Conservation (phyloP, 2,113 vertebrate genomes). For the Trichomycterus rosablanca region DNA sequence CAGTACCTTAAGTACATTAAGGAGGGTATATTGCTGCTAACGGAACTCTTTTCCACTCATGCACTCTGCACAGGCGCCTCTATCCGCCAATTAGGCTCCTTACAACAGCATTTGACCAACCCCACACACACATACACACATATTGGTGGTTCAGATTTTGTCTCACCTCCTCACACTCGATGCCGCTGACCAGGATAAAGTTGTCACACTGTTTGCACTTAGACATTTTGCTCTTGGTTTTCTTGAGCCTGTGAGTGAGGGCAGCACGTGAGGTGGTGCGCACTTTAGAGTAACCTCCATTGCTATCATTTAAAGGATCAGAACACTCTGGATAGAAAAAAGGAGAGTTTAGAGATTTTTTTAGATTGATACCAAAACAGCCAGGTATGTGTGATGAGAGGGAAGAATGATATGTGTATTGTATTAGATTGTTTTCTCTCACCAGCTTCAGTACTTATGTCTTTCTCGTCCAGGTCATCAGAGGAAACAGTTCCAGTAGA, state of each 20-base stretch:
- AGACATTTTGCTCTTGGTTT: slow-evolving; percentile 78
- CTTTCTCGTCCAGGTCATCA: slow-evolving; percentile 82
- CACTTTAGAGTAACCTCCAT: slow-evolving; percentile 56
- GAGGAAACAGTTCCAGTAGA: slow-evolving; percentile 78
- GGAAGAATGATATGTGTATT: not conserved
- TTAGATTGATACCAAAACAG: too few relatives aligned
- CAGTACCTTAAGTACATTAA: too few relatives aligned
- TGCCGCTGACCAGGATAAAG: slow-evolving; percentile 82
- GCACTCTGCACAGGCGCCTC: too few relatives aligned
- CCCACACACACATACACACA: too few relatives aligned
- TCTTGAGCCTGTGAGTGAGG: slow-evolving; percentile 77
- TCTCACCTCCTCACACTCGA: slow-evolving; percentile 88
- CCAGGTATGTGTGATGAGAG: too few relatives aligned
- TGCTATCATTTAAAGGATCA: slow-evolving; percentile 63
- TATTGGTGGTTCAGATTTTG: too few relatives aligned
- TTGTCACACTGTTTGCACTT: slow-evolving; percentile 89
- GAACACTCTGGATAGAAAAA: slow-evolving; percentile 62
- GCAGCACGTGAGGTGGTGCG: slow-evolving; percentile 71
- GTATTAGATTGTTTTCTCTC: slow-evolving; percentile 21
- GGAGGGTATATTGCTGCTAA: too few relatives aligned
- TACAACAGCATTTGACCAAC: too few relatives aligned
- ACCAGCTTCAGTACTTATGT: slow-evolving; percentile 68
- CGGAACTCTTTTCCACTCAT: too few relatives aligned
- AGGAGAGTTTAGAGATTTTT: too few relatives aligned
- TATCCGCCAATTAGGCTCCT: too few relatives aligned